Base-by-base conservation (phyloP, 1,140 invertebrate species). In the Nymphalis io region DNA sequence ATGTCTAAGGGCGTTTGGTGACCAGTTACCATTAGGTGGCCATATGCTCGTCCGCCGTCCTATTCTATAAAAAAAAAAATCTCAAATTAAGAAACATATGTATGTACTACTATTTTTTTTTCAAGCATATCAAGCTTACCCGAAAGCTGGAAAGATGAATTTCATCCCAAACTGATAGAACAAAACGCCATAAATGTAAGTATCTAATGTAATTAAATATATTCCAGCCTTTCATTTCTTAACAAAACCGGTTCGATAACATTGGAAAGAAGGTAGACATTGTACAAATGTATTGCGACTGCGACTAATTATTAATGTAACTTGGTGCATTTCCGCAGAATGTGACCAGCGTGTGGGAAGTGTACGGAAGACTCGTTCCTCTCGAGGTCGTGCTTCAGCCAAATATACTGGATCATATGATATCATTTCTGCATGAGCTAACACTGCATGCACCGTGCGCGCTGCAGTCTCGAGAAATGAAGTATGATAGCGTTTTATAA, bases 71-170 rank as follows among this genome's bases (percentile, higher is more conserved):
- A n/a, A n/a, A n/a, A n/a, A n/a, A n/a, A n/a, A n/a, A n/a, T 42
- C 3, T 42, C 10, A 10, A 42, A 11, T 13, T 42, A 10, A 3
- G 15, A 42, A 42, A 3, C 10, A 1, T 8, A 13, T 15, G 2
- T 42, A 21, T 15, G 0, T 46, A 46, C 23, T 27, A 27, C 27
- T n/a, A 16, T 46, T n/a, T 46, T 48, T 51, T 6, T 59, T 67
- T 62, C 23, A 48, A 89, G 85, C 46, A 78, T 87, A 66, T 80
- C 84, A 5, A 81, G 80, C 38, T 69, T 89, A 42, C 87, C 87
- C 1, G 38, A 62, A 1, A 82, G 79, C 23, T 89, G 84, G 85
- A 88, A 83, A 65, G 84, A 86, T 44, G 87, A 89, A 60, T 62
- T 89, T 0, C 78, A 83, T 46, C 81, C 80, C 2, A 88, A 87